Evolutionary conservation across 1,140 invertebrate species (phyloP).

Genomic region (Probaryconus sp.): DNA sequence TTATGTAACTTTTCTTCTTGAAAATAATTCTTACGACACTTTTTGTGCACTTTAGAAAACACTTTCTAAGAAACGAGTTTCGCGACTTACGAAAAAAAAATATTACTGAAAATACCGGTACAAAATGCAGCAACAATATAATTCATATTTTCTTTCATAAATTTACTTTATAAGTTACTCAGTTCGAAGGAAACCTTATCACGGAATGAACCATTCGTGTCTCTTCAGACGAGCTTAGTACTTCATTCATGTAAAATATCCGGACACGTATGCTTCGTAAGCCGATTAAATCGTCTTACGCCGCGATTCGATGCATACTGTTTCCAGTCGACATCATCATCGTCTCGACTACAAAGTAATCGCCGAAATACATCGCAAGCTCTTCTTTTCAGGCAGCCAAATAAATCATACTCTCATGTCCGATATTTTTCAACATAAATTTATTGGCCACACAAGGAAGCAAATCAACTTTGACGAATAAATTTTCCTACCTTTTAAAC

Average conservation of each 20-base stretch:
- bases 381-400: slow-evolving; percentile 26
- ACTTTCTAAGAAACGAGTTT: too few relatives aligned
- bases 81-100: too few relatives aligned
- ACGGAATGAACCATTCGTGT: slow-evolving; percentile 21
- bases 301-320: slow-evolving; percentile 49
- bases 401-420: slow-evolving; percentile 43
- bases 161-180: slow-evolving; percentile 29
- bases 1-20: too few relatives aligned
- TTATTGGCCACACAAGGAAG: neutral
- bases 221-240: slow-evolving; percentile 27
- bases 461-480: too few relatives aligned
- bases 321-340: slow-evolving; percentile 60
- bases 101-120: too few relatives aligned
- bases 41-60: too few relatives aligned
- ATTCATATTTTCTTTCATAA: slow-evolving; percentile 32
- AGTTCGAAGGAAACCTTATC: slow-evolving; percentile 34
- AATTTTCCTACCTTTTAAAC: too few relatives aligned
- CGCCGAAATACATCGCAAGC: slow-evolving; percentile 55
- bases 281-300: slow-evolving; percentile 60
- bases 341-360: slow-evolving; percentile 53
- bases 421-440: slow-evolving; percentile 44
- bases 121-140: slow-evolving; percentile 19
- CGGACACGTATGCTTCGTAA: slow-evolving; percentile 25
- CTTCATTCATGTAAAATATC: slow-evolving; percentile 55
- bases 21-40: too few relatives aligned